phyloP scores from a whole-genome alignment of 2,888 invertebrate species.

The Sarcophaga subvicina region DNA sequence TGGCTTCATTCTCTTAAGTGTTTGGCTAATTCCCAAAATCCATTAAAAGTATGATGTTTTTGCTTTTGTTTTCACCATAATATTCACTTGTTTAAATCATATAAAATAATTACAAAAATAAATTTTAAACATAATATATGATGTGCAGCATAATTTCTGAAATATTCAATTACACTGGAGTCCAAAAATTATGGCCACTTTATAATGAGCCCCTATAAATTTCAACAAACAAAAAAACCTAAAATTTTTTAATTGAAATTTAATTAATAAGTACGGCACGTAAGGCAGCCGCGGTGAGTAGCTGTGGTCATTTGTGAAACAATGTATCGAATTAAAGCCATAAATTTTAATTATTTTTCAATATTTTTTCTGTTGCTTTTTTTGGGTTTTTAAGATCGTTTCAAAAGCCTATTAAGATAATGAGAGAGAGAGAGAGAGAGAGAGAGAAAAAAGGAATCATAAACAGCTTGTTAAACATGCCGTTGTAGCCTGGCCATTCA shows the following conservation, averaged over 20 bases:
- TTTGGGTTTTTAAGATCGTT: neutral
- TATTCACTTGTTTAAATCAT: too few species aligned
- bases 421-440: neutral
- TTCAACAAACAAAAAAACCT: neutral
- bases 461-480: slow-evolving; percentile 60
- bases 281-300: neutral
- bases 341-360: slow-evolving; percentile 53
- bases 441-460: slow-evolving; percentile 30
- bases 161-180: neutral
- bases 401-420: neutral
- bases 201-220: neutral
- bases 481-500: slow-evolving; percentile 51
- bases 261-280: slow-evolving; percentile 36
- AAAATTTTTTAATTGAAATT: slow-evolving; percentile 20
- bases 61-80: too few species aligned
- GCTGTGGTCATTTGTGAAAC: slow-evolving; percentile 17
- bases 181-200: slow-evolving; percentile 4
- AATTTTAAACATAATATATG: neutral
- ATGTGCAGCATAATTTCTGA: slow-evolving; percentile 12
- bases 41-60: too few species aligned
- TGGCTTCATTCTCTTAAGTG: too few species aligned
- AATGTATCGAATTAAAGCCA: slow-evolving; percentile 38
- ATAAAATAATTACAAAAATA: neutral
- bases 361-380: slow-evolving; percentile 6
- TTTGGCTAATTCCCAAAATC: too few species aligned